Conservation (phyloP, 2,113 vertebrate species). For the Glaucidium brasilianum region DNA sequence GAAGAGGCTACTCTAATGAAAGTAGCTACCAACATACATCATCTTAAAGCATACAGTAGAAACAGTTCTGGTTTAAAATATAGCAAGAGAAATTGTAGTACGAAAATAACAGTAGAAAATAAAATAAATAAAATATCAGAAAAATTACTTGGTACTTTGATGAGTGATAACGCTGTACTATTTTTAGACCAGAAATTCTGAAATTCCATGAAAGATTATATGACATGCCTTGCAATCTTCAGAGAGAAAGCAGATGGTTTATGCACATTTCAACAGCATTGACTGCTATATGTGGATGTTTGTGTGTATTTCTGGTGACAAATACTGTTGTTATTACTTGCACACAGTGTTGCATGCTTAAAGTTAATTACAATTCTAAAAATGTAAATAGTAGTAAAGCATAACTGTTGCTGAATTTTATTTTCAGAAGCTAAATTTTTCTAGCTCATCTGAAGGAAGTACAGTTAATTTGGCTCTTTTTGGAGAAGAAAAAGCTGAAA, state of each 20-base stretch:
- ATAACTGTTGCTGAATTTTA: conserved; percentile 30
- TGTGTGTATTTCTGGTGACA: conserved; percentile 48
- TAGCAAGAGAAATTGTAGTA: not conserved
- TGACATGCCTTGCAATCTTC: not conserved
- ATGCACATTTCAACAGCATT: conserved; percentile 59
- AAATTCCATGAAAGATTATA: not conserved
- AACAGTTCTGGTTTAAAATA: not conserved
- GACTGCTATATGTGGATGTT: conserved; percentile 26
- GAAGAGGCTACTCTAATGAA: not conserved
- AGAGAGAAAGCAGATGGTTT: not conserved
- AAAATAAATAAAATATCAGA: not conserved
- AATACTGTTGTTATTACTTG: not conserved
- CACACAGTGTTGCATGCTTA: conserved; percentile 63
- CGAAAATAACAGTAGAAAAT: not conserved
- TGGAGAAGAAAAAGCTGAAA: conserved; percentile 81
- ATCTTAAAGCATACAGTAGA: not conserved
- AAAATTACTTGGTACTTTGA: not conserved
- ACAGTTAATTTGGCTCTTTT: conserved; percentile 82
- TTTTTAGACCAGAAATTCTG: not conserved
- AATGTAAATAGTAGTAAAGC: not conserved
- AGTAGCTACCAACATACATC: not conserved
- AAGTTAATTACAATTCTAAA: not conserved
- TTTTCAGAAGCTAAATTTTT: conserved; percentile 76
- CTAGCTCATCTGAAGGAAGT: conserved; percentile 92
- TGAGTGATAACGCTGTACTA: not conserved